Evolutionary conservation across 2,113 vertebrate genomes (phyloP).

Genomic region (Cyprinodon variegatus): DNA sequence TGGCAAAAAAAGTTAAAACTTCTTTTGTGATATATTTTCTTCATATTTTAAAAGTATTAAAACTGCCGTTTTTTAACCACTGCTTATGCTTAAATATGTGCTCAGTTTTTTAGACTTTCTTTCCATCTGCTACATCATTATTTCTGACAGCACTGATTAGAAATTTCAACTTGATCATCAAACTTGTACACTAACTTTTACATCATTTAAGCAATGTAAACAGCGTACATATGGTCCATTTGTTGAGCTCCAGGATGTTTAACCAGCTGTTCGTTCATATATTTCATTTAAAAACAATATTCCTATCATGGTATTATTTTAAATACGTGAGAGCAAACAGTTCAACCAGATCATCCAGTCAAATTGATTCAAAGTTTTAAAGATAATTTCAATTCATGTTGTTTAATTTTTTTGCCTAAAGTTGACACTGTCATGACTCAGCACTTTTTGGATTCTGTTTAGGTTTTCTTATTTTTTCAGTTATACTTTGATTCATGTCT

Average conservation of each 20-base stretch:
- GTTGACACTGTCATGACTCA: too few species aligned
- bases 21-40: neutral
- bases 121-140: constrained; percentile 40
- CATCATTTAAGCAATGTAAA: neutral
- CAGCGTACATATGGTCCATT: constrained; percentile 30
- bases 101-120: neutral
- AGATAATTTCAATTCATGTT: too few species aligned
- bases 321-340: neutral
- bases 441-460: too few species aligned
- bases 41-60: neutral
- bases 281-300: constrained; percentile 5
- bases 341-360: too few species aligned
- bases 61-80: neutral
- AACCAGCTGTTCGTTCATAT: constrained; percentile 36
- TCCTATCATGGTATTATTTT: neutral
- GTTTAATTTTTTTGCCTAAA: too few species aligned
- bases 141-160: constrained; percentile 42
- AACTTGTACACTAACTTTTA: constrained; percentile 20
- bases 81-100: neutral
- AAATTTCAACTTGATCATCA: constrained; percentile 18
- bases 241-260: constrained; percentile 5
- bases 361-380: too few species aligned
- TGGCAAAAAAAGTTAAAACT: neutral
- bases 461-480: too few species aligned
- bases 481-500: too few species aligned